Percentiles rank a stretch among this genome's conserved stretches.
These are phyloP conservation scores for Tromatobia lineatoria DNA, from an alignment of 2,888 invertebrate species.

Conservation along the genomic window DNA sequence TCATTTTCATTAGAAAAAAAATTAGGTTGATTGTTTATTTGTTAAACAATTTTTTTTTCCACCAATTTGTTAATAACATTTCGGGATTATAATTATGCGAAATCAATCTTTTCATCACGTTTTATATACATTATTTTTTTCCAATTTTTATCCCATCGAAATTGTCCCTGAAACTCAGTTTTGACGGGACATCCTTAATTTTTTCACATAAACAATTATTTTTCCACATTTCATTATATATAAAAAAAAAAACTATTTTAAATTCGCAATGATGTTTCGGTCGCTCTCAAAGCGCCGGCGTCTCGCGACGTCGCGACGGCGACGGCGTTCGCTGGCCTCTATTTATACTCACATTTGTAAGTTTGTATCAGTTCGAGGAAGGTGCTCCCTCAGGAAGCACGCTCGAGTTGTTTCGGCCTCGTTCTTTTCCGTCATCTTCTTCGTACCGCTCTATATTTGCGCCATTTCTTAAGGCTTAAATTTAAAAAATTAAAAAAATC, in stretches of 20 bases:
- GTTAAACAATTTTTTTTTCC: too few species aligned
- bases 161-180: too few species aligned
- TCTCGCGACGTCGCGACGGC: constrained; percentile 10
- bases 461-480: background rate
- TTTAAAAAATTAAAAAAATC: background rate
- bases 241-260: background rate
- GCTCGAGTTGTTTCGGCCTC: constrained; percentile 51
- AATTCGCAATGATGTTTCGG: background rate
- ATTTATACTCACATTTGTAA: constrained; percentile 55
- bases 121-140: too few species aligned
- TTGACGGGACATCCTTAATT: too few species aligned
- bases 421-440: background rate
- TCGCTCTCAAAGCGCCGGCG: constrained; percentile 49
- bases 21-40: too few species aligned
- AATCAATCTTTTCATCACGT: too few species aligned
- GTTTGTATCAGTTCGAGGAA: constrained; percentile 64
- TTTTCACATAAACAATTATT: background rate
- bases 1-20: too few species aligned
- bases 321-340: constrained; percentile 43
- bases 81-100: too few species aligned
- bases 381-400: constrained; percentile 69
- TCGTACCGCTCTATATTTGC: background rate
- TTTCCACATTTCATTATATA: background rate
- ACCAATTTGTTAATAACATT: too few species aligned
- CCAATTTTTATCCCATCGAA: too few species aligned